These are phyloP conservation scores for Lepilemur septentrionalis DNA, from an alignment of 2,797 vertebrate species.

Conservation along the genomic window DNA sequence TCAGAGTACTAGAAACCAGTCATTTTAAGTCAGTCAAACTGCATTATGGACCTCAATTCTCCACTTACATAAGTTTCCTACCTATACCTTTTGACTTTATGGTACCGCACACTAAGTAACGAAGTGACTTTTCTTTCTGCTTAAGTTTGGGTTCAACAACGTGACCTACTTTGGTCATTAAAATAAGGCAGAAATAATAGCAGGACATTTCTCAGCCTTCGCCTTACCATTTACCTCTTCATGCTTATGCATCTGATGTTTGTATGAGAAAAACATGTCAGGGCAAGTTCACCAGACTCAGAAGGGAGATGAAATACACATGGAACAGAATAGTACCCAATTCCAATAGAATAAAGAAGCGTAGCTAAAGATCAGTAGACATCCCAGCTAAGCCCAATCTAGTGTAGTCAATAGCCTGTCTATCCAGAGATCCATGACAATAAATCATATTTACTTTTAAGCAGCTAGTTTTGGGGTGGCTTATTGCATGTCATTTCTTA, in stretches of 20 bases:
- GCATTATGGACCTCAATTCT: background rate
- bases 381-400: background rate
- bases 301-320: background rate
- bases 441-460: background rate
- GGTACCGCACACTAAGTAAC: background rate
- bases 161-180: background rate
- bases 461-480: background rate
- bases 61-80: background rate
- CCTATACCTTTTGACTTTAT: background rate
- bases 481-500: background rate
- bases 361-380: background rate
- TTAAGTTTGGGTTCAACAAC: background rate
- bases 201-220: background rate
- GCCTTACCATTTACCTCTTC: background rate
- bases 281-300: background rate
- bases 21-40: background rate
- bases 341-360: background rate
- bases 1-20: background rate
- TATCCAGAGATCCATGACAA: background rate
- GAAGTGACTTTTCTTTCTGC: background rate
- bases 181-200: background rate
- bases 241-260: background rate
- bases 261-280: background rate
- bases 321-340: background rate
- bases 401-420: background rate